Base-by-base conservation (phyloP, 1,140 invertebrate genomes). In the Eurosta solidaginis region DNA sequence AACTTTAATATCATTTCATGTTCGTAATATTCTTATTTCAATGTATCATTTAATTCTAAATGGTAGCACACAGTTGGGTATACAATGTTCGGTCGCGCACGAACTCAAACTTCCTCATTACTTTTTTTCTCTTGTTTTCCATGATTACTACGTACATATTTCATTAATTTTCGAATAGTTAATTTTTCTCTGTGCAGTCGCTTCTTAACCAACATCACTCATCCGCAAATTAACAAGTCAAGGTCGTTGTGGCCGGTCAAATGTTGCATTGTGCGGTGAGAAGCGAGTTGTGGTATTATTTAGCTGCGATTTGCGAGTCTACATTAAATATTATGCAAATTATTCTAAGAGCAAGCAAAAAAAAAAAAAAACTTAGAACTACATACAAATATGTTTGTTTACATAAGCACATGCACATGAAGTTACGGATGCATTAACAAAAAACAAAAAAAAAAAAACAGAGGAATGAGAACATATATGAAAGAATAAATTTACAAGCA, bases 171-270 rank as follows among this genome's bases (percentile, higher is more conserved):
- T 68, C 17, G 33, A 14, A 68, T 40, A 40, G 17, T 40, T 25
- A 59, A 22, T 1, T 68, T 77, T 78, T 80, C 59, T 77, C 2
- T 82, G 77, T 77, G 82, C 75, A 52, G 59, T 27, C 77, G 20
- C 45, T 78, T 77, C 77, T 74, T 77, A 79, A 54, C 77, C 79
- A 77, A 40, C 76, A 54, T 42, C 59, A 68, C 59, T 68, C 59
- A 68, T 68, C 54, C 77, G 81, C 79, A 85, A 85, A 85, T 85
- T 85, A 85, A 83, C 83, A 85, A 84, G 80, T 85, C 83, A 85
- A 85, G 83, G 83, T 85, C 83, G 81, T 81, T 80, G 27, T 74
- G 73, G 22, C 73, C 17, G 22, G 42, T 47, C 59, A 29, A 52
- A 27, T n/a, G 33, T 17, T 36, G 29, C 59, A 12, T 2, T 54